A percentile compares a stretch with the other conserved stretches of the same genome.
Conservation (phyloP, 1,140 invertebrate genomes). For the Solen grandis region DNA sequence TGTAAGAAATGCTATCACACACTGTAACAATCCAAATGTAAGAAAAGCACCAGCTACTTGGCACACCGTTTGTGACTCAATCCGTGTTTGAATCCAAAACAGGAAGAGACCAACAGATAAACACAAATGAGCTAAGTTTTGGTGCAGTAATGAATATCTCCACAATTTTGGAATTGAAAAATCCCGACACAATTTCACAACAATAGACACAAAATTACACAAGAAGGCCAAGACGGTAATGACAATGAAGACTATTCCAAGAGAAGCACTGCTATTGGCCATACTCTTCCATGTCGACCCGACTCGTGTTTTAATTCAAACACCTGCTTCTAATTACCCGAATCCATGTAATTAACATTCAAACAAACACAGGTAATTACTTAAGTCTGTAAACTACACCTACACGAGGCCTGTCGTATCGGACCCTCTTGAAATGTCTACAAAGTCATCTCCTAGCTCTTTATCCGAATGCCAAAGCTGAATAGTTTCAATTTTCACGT, state of each 20-base stretch:
- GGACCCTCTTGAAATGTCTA: no score
- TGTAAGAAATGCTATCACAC: conserved; percentile 24
- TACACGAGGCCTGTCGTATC: no score
- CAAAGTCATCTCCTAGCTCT: no score
- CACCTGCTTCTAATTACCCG: no score
- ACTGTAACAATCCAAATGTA: conserved; percentile 54
- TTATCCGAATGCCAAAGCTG: no score
- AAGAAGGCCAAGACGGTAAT: conserved; percentile 13
- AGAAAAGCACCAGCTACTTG: conserved; percentile 60
- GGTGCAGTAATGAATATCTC: conserved; percentile 57
- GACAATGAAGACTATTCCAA: conserved; percentile 26
- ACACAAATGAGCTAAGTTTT: conserved; percentile 50
- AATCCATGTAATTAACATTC: no score
- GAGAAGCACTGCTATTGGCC: conserved; percentile 20
- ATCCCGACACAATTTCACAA: conserved; percentile 49
- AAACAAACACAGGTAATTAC: no score
- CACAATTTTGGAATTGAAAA: conserved; percentile 62
- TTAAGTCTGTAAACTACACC: no score
- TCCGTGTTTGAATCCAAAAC: conserved; percentile 32
- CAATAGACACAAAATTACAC: conserved; percentile 19
- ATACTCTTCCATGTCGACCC: conserved; percentile 11
- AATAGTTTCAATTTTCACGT: no score
- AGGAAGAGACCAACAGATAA: conserved; percentile 56
- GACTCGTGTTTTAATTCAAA: no score
- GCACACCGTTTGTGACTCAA: conserved; percentile 9